phyloP scores from a whole-genome alignment of 2,888 invertebrate species.

The Heteromyza rotundicornis region DNA sequence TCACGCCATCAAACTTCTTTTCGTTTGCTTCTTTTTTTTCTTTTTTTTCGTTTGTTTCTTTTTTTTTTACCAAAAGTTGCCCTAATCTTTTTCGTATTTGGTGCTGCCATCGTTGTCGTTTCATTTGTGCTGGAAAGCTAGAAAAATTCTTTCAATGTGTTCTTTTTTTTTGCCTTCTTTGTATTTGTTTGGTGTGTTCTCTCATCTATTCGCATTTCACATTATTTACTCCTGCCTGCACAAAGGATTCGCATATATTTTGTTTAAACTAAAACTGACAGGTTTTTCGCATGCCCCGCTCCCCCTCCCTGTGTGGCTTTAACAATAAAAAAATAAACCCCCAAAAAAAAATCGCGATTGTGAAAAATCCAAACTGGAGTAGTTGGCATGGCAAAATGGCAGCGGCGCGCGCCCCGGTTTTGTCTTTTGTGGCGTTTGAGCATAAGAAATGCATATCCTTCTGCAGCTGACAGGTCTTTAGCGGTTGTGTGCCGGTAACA shows the following conservation, averaged over 20 bases:
- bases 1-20: slow-evolving; percentile 14
- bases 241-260: slow-evolving; percentile 21
- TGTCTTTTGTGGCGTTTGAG: no score
- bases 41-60: no score
- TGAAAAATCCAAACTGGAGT: slow-evolving; percentile 20
- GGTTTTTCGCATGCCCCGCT: neutral
- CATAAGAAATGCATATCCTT: slow-evolving; percentile 1
- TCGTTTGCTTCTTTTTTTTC: no score
- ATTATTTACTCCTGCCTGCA: slow-evolving; percentile 25
- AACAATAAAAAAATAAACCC: slow-evolving; percentile 5
- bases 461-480: slow-evolving; percentile 25
- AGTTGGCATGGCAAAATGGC: no score
- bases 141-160: neutral
- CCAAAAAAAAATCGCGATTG: slow-evolving; percentile 28
- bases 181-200: neutral
- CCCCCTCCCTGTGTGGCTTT: neutral
- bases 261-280: slow-evolving; percentile 22
- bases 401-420: no score
- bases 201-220: slow-evolving; percentile 1
- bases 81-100: slow-evolving; percentile 14
- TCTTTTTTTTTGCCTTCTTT: neutral
- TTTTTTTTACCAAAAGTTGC: neutral
- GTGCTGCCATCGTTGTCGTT: neutral
- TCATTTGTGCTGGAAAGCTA: neutral
- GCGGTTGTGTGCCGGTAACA: slow-evolving; percentile 30